Conservation (phyloP, 2,888 invertebrate genomes). For the Spodoptera littoralis region DNA sequence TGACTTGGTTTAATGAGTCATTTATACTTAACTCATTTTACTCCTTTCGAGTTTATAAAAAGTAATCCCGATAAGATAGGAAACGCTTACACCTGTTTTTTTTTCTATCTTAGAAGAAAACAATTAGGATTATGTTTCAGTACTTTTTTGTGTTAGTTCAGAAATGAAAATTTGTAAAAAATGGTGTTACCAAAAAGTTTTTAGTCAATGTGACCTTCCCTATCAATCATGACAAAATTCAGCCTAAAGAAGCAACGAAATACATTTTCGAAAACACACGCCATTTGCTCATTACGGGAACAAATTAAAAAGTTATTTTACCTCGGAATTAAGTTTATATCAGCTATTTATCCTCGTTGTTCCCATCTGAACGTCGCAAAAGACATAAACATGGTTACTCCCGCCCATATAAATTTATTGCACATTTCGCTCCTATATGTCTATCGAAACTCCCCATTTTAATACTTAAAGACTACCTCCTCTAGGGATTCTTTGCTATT, state of each 20-base stretch:
- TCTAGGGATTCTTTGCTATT: slow-evolving; percentile 2
- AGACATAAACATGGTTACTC: slow-evolving; percentile 6
- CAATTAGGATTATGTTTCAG: no score
- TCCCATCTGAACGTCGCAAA: slow-evolving; percentile 10
- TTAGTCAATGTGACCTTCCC: no score
- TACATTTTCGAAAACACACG: slow-evolving; percentile 7
- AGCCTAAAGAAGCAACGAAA: not conserved
- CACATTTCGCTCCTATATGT: slow-evolving; percentile 5
- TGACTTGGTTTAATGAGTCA: slow-evolving; percentile 11
- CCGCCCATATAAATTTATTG: slow-evolving; percentile 14
- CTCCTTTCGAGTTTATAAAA: not conserved
- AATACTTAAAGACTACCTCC: slow-evolving; percentile 2
- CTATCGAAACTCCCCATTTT: slow-evolving; percentile 19
- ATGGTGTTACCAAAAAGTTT: no score
- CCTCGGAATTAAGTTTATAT: slow-evolving; percentile 9
- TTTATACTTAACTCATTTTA: not conserved
- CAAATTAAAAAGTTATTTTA: slow-evolving; percentile 31
- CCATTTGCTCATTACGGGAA: slow-evolving; percentile 13
- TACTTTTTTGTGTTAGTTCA: no score
- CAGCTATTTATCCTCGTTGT: slow-evolving; percentile 7
- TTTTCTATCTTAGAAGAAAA: not conserved
- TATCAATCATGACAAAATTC: no score
- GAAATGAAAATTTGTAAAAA: no score
- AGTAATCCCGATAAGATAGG: not conserved
- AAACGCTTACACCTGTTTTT: not conserved